A percentile compares a stretch with the other conserved stretches of the same genome.
Conservation (phyloP, 2,888 invertebrate species). For the Rhorus exstirpatorius region DNA sequence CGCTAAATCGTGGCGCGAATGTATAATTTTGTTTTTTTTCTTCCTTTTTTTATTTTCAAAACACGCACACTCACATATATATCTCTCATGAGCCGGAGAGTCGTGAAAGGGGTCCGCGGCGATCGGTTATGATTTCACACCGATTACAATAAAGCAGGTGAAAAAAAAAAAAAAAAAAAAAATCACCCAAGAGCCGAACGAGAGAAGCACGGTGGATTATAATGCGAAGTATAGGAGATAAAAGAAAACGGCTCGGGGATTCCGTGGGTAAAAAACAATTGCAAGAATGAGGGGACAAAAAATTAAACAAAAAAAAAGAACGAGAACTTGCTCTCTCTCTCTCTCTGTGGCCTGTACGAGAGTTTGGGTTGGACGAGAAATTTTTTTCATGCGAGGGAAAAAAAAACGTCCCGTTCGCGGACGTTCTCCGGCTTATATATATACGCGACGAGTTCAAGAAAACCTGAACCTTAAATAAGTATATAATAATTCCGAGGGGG, state of each 20-base stretch:
- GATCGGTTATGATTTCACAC: conserved; percentile 86
- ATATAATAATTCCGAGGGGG: conserved; percentile 84
- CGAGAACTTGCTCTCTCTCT: conserved; percentile 41
- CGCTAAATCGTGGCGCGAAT: conserved; percentile 73
- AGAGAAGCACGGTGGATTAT: conserved; percentile 32
- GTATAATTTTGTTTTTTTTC: conserved; percentile 29
- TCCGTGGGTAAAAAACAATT: conserved; percentile 54
- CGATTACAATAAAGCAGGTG: conserved; percentile 84
- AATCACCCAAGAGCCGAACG: background rate
- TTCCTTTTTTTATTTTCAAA: conserved; percentile 45
- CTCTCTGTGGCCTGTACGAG: conserved; percentile 47
- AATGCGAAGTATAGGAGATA: conserved; percentile 17
- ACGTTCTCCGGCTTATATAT: conserved; percentile 48
- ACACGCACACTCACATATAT: conserved; percentile 14
- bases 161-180: conserved; percentile 70
- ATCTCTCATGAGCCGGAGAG: conserved; percentile 8
- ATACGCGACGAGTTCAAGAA: conserved; percentile 18
- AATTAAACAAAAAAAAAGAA: conserved; percentile 38
- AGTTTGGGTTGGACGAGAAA: conserved; percentile 37
- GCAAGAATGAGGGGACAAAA: conserved; percentile 48
- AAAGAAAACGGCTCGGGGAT: conserved; percentile 56
- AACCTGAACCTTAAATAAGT: conserved; percentile 84
- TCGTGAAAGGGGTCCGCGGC: conserved; percentile 68
- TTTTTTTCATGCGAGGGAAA: conserved; percentile 64
- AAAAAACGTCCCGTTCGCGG: conserved; percentile 79